Evolutionary conservation across 2,113 vertebrate species (phyloP).

Genomic region (Ctenodactylus gundi): DNA sequence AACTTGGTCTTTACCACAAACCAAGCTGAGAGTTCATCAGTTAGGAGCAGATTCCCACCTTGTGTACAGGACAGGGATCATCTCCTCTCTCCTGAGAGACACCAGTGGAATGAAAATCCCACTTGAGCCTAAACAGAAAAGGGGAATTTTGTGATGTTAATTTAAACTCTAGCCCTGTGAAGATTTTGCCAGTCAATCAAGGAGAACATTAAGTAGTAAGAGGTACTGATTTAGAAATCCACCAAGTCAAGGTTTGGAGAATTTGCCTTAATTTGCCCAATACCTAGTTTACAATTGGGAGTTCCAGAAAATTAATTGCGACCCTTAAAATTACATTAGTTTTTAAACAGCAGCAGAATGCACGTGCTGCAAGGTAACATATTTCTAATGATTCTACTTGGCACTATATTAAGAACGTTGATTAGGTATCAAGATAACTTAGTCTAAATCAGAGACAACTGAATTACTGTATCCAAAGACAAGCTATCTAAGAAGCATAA

Average conservation of each 20-base stretch:
- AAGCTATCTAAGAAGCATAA: not conserved
- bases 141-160: not conserved
- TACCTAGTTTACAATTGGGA: not conserved
- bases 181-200: not conserved
- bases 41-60: not conserved
- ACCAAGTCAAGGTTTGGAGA: not conserved
- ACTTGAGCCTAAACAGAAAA: not conserved
- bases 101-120: slow-evolving; percentile 18
- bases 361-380: not conserved
- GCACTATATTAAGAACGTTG: not conserved
- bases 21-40: not conserved
- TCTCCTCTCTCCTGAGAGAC: not conserved
- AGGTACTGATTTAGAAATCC: not conserved
- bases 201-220: not conserved
- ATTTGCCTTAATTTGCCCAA: not conserved
- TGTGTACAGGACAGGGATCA: not conserved
- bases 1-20: not conserved
- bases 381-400: not conserved
- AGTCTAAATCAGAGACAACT: not conserved
- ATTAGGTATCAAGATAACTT: not conserved
- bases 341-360: not conserved
- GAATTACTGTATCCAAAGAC: not conserved
- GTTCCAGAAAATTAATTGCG: not conserved
- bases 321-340: not conserved
- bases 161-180: slow-evolving; percentile 17